Evolutionary conservation across 2,888 invertebrate genomes (phyloP).

Genomic region (Hirtodrosophila trivittata): DNA sequence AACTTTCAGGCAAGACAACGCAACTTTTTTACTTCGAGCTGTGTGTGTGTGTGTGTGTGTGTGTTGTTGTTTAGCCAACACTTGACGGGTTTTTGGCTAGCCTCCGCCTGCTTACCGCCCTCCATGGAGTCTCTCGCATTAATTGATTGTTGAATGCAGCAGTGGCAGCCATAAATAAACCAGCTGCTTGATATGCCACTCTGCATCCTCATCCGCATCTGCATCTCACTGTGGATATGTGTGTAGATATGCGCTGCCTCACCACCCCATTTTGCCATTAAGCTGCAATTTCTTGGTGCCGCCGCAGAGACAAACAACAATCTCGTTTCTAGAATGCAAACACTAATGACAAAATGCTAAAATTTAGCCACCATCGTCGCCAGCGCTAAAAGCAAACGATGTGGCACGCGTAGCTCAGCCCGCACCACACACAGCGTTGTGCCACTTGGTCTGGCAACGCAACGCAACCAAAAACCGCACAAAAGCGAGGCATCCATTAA

Average conservation of each 20-base stretch:
- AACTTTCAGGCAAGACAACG: slow-evolving; percentile 36
- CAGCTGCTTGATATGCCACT: slow-evolving; percentile 33
- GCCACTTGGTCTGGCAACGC: slow-evolving; percentile 52
- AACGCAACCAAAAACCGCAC: slow-evolving; percentile 71
- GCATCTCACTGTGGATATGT: background rate
- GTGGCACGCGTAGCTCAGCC: slow-evolving; percentile 33
- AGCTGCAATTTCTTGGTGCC: slow-evolving; percentile 57
- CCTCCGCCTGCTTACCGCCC: slow-evolving; percentile 13
- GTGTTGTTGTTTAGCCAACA: slow-evolving; percentile 30
- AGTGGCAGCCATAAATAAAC: slow-evolving; percentile 35
- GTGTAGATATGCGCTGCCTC: background rate
- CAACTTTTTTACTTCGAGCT: slow-evolving; percentile 22
- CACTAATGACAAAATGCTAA: slow-evolving; percentile 80
- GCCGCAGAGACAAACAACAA: slow-evolving; percentile 71
- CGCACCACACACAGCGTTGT: slow-evolving; percentile 22
- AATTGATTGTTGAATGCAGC: slow-evolving; percentile 59
- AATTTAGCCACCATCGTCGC: slow-evolving; percentile 69
- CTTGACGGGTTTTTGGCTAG: slow-evolving; percentile 38
- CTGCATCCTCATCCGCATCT: background rate
- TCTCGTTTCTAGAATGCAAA: slow-evolving; percentile 72
- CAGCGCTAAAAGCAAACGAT: slow-evolving; percentile 64
- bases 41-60: slow-evolving; percentile 10
- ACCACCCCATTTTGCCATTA: slow-evolving; percentile 33
- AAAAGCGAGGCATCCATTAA: slow-evolving; percentile 81
- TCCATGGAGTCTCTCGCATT: slow-evolving; percentile 45